These are phyloP conservation scores for Scolopax bukidnonensis DNA, from an alignment of 2,797 vertebrate species.

Conservation along the genomic window DNA sequence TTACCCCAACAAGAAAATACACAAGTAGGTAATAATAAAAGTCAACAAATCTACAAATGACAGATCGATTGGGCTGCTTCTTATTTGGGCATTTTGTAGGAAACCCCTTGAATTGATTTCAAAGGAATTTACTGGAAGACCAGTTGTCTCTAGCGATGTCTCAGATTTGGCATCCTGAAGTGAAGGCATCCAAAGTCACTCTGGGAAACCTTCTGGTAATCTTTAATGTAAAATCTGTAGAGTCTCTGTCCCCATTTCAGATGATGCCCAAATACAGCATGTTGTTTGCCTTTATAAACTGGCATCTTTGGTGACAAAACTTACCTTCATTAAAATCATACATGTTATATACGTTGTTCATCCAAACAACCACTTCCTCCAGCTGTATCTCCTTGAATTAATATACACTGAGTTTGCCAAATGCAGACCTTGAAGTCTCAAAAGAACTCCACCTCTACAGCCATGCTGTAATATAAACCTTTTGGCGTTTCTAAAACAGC, in stretches of 20 bases:
- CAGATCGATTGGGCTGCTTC: background rate
- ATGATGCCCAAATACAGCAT: background rate
- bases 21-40: background rate
- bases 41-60: background rate
- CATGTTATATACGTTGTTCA: background rate
- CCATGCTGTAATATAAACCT: background rate
- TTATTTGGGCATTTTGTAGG: background rate
- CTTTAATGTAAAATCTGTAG: background rate
- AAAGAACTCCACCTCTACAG: background rate
- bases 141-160: background rate
- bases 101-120: background rate
- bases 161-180: background rate
- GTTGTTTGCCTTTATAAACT: background rate
- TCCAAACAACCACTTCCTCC: background rate
- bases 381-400: background rate
- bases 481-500: slow-evolving; percentile 33
- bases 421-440: background rate
- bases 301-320: background rate
- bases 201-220: background rate
- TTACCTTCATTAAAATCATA: background rate
- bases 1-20: background rate
- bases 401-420: background rate
- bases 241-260: background rate
- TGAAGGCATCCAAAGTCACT: background rate
- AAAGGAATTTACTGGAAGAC: background rate